These are phyloP conservation scores for Hypomecis punctinalis DNA, from an alignment of 2,888 invertebrate species.

Conservation along the genomic window DNA sequence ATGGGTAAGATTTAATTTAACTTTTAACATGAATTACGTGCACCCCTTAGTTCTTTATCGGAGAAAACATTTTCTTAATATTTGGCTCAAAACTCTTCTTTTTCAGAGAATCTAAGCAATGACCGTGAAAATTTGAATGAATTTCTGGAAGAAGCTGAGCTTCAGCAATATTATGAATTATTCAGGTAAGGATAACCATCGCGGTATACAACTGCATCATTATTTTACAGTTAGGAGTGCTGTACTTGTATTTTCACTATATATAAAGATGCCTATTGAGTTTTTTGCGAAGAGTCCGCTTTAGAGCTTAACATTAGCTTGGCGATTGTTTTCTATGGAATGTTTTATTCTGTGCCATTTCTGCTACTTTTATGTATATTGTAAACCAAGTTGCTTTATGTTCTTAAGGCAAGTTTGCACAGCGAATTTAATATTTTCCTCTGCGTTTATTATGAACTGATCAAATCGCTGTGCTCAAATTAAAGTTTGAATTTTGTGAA, in stretches of 20 bases:
- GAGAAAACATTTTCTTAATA: slow-evolving; percentile 2
- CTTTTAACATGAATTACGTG: background rate
- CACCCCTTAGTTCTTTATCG: no score
- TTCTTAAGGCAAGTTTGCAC: no score
- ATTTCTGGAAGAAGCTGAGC: slow-evolving; percentile 97
- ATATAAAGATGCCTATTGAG: background rate
- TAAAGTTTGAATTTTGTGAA: no score
- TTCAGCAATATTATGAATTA: slow-evolving; percentile 95
- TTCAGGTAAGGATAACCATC: slow-evolving; percentile 84
- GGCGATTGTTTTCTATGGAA: no score
- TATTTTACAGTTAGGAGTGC: background rate
- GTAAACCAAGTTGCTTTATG: no score
- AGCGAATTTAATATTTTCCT: no score
- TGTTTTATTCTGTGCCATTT: no score
- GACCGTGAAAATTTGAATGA: slow-evolving; percentile 83
- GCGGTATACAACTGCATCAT: slow-evolving; percentile 1
- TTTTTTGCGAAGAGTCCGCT: background rate
- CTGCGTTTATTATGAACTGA: no score
- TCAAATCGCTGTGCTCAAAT: no score
- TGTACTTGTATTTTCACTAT: background rate
- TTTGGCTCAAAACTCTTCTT: slow-evolving; percentile 36
- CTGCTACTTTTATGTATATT: no score
- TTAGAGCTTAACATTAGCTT: background rate
- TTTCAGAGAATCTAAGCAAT: slow-evolving; percentile 65
- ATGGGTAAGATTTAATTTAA: slow-evolving; percentile 21